Evolutionary conservation across 2,113 vertebrate species (phyloP).

Genomic region (Empidonax traillii): DNA sequence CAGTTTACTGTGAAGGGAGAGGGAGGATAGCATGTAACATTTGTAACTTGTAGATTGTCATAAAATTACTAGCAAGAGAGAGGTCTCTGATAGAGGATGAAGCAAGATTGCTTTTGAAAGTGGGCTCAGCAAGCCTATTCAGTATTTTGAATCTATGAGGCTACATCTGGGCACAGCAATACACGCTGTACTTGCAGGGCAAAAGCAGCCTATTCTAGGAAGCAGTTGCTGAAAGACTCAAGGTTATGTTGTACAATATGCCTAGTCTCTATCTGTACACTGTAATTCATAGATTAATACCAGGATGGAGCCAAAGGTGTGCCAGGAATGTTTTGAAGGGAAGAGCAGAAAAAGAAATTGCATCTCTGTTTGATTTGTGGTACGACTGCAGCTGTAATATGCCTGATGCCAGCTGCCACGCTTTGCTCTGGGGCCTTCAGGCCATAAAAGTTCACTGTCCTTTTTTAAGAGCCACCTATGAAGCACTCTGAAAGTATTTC

Average conservation of each 20-base stretch:
- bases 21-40: not conserved
- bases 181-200: accelerated
- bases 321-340: not conserved
- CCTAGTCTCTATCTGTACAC: accelerated
- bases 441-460: not conserved
- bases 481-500: conserved; percentile 5
- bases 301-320: not conserved
- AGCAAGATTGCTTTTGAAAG: not conserved
- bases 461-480: not conserved
- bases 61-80: not conserved
- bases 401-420: accelerated
- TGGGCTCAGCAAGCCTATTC: not conserved
- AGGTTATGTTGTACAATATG: not conserved
- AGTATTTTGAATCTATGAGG: not conserved
- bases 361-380: not conserved
- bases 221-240: not conserved
- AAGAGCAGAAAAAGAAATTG: not conserved
- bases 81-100: not conserved
- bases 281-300: not conserved
- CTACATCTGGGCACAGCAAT: not conserved
- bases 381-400: accelerated
- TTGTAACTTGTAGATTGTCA: not conserved
- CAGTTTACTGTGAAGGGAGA: not conserved
- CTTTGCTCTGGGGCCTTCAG: not conserved
- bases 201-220: not conserved